Base-by-base conservation (phyloP, 1,140 invertebrate genomes). In the Anoplophora glabripennis region DNA sequence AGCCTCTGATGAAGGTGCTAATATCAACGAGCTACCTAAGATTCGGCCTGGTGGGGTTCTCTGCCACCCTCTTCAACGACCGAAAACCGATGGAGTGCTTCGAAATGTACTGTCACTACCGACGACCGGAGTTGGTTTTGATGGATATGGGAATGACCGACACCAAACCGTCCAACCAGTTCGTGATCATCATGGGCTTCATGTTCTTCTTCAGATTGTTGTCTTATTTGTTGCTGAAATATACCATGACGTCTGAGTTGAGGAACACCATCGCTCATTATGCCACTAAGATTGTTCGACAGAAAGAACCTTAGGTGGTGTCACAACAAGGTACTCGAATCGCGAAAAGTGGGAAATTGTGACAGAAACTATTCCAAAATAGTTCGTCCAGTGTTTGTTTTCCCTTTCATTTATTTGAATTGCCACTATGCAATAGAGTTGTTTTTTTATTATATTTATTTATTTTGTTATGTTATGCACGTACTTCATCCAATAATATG, bases 101-200 rank as follows among this genome's bases (percentile, higher is more conserved):
- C 0, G 81, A 85, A 60, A 64, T 82, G 3, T 88, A 86, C 67
- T 84, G 86, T 46, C 79, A 83, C 52, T 82, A 81, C 45, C 11
- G 41, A 8, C 41, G 55, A 37, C 36, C 46, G 14, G 12, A 64
- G 33, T 8, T 61, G 18, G 41, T 72, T 2, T 48, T 72, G 47
- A 47, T 15, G 38, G 70, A 72, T 41, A 67, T 72, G 67, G 67
- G 65, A 17, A 69, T 72, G 66, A 3, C 21, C 15, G 40, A 47
- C 1, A 52, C 35, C 11, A 41, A 57, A 11, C 56, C 52, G 14
- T 11, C 53, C 7, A 44, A 60, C 5, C 67, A 69, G 46, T 53
- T 68, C 9, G 41, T 44, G 3, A 14, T 36, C 38, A 61, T 69
- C 7, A 4, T 65, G 5, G 57, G 41, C 33, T 69, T 63, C 33